Conservation (phyloP, 2,888 invertebrate genomes). For the Digitonthophagus gazella region DNA sequence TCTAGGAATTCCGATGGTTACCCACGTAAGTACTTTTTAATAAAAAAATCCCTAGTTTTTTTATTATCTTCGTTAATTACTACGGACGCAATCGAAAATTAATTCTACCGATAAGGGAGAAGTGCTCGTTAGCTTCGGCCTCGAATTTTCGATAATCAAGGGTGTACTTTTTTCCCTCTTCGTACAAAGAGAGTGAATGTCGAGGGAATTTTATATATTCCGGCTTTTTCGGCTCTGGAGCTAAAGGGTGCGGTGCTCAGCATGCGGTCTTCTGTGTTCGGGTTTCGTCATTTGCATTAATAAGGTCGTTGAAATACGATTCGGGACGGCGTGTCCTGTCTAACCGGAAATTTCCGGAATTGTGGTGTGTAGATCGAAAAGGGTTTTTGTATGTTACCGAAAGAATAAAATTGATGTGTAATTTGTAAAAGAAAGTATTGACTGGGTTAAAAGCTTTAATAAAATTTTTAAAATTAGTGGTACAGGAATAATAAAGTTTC, state of each 20-base stretch:
- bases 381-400: too few species aligned
- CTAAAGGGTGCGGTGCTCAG: background rate
- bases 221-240: background rate
- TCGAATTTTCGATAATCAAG: background rate
- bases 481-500: too few species aligned
- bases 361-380: background rate
- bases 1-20: constrained; percentile 83
- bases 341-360: background rate
- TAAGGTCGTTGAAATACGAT: background rate
- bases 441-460: too few species aligned
- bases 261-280: too few species aligned
- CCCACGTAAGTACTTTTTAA: constrained; percentile 76
- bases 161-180: background rate
- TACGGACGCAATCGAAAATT: background rate
- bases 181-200: background rate
- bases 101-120: background rate
- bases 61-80: background rate
- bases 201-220: background rate
- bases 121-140: background rate
- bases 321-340: background rate
- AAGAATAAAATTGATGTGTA: too few species aligned
- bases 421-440: too few species aligned
- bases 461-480: too few species aligned
- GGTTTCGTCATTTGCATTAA: background rate
- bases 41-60: too few species aligned